Base-by-base conservation (phyloP, 2,113 vertebrate genomes). In the Ancistrus triradiatus region DNA sequence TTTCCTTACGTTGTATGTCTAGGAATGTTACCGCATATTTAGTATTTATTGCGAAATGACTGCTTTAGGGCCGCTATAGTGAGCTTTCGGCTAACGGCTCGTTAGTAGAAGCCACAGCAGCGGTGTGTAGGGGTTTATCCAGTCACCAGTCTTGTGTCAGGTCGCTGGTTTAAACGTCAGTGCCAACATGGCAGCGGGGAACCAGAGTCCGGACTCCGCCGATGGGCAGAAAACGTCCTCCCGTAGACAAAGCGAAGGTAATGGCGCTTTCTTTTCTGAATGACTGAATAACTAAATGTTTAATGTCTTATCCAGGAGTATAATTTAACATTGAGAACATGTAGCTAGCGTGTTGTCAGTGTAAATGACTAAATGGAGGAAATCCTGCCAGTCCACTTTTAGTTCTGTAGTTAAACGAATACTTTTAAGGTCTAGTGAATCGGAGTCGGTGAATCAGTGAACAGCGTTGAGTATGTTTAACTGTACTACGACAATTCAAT, bases 161-260 rank as follows among this genome's bases (percentile, higher is more conserved):
- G 31, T 1, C 15, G 31, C 14, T 4, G 19, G 15, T 19, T 37
- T 17, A n/a, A 63, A 52, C 60, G 43, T 69, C 50, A 58, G 66
- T 71, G 74, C 72, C 72, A 84, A 63, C 60, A 86, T 86, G 85
- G 68, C 79, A 73, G 76, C 8, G 1, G 66, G 59, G 18, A 75
- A 18, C 50, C 59, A 60, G 57, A 69, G 55, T 69, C 69, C 69
- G 37, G 53, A 57, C 5, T 43, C 58, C 1, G 70, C 8, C 35
- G 62, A 42, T 19, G 82, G 78, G 53, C 77, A 81, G 28, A 78
- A 38, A 59, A 42, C 59, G 1, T 11, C 38, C 22, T 72, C 25
- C 37, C 78, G 70, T 8, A 37, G 72, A 19, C 82, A 88, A 56
- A 73, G 43, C 17, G 84, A 86, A 44, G 83, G 87, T 87, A 66